Base-by-base conservation (phyloP, 2,797 vertebrate species). In the Lacerta agilis region DNA sequence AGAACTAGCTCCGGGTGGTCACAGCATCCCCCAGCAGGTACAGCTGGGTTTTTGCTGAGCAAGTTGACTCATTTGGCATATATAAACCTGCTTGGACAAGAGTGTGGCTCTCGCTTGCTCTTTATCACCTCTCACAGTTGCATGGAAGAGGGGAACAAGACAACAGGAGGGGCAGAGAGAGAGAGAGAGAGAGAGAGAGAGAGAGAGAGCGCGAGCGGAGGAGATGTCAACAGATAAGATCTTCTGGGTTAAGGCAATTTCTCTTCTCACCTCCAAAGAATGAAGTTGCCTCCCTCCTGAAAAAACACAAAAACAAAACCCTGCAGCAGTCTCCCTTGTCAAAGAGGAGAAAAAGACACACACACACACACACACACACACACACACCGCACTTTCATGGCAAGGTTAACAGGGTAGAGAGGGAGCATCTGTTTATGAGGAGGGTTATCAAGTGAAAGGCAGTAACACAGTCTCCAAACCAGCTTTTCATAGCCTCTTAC, bases 401-500 rank as follows among this genome's bases (percentile, higher is more conserved):
- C 93, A 94, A 95, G 94, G 95, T 95, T 97, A 95, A 96, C 91
- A 93, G 94, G 91, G 88, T 96, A 88, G 93, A 96, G 94, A 95
- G 94, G 91, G 91, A 96, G 91, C 96, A 97, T 96, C 95, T 95
- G 95, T 94, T 97, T 95, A 94, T 81, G 94, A 96, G 95, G 92
- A 95, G 77, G 94, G 94, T 95, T 95, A 93, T 96, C 91, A 89
- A 97, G 94, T 93, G 93, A 94, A 94, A 95, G 94, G 95, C 95
- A 95, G 95, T 89, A 95, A 94, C 55, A 33, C 45, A 94, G 93
- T 90, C 96, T 97, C 96, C 94, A 96, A 96, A 97, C 93, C 95
- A 96, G 97, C 94, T 97, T 97, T 97, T 96, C 96, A 96, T 96
- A 96, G 96, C 93, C 96, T 96, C 96, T 96, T 96, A 94, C 95